phyloP scores from a whole-genome alignment of 2,113 vertebrate genomes.

The Carollia perspicillata region DNA sequence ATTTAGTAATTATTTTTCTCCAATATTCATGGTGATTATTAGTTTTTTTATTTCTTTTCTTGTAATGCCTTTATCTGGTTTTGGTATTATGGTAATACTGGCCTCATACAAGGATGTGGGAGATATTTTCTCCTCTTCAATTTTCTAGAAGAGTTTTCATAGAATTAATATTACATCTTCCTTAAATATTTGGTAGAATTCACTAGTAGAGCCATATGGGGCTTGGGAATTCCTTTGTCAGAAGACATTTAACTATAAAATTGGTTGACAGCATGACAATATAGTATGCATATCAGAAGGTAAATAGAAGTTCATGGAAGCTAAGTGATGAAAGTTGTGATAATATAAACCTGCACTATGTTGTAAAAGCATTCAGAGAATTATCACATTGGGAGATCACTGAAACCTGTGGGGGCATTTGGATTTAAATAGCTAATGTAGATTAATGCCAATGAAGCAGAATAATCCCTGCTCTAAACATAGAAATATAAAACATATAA shows the following conservation, averaged over 20 bases:
- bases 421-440: neutral
- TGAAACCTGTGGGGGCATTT: neutral
- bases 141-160: neutral
- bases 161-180: neutral
- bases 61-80: neutral
- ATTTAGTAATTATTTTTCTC: neutral
- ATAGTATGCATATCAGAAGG: neutral
- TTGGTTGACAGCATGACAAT: neutral
- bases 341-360: neutral
- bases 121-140: neutral
- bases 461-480: neutral
- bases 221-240: neutral
- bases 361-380: neutral
- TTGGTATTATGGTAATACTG: neutral
- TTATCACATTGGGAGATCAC: neutral
- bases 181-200: neutral
- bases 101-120: neutral
- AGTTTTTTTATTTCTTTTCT: neutral
- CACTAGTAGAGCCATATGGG: neutral
- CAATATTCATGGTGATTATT: neutral
- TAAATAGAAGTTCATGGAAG: neutral
- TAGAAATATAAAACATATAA: neutral
- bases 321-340: neutral
- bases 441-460: neutral
- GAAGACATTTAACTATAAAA: neutral